Evolutionary conservation across 2,888 invertebrate species (phyloP).

Genomic region (Meta bourneti): DNA sequence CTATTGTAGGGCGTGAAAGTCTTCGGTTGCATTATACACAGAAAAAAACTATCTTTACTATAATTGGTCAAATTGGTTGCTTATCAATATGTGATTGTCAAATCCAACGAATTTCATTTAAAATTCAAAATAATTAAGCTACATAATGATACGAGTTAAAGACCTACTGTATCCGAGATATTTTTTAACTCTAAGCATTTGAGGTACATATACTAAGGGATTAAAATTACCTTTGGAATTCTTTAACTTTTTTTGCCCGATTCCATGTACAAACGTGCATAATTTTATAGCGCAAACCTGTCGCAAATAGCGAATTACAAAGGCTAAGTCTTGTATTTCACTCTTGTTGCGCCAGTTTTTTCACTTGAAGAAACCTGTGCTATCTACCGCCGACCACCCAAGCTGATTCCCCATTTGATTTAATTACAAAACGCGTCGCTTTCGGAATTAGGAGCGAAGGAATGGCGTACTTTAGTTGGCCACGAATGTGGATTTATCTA

Average conservation of each 20-base stretch:
- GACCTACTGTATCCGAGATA: background rate
- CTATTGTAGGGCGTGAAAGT: too few species aligned
- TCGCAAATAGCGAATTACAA: background rate
- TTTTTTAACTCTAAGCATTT: background rate
- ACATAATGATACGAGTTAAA: background rate
- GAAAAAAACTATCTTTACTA: too few species aligned
- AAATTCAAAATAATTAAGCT: background rate
- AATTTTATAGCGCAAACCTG: background rate
- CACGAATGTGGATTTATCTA: background rate
- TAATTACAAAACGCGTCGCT: background rate
- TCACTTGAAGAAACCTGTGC: background rate
- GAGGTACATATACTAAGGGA: background rate
- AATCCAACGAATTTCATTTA: background rate
- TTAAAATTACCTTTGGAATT: background rate
- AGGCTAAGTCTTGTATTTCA: background rate
- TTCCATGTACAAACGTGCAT: background rate
- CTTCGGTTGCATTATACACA: too few species aligned
- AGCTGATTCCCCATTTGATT: background rate
- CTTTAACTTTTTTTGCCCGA: background rate
- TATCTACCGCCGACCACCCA: background rate
- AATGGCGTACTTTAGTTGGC: background rate
- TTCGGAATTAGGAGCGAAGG: background rate
- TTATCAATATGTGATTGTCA: background rate
- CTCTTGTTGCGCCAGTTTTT: background rate
- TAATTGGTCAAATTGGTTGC: background rate